Base-by-base conservation (phyloP, 2,797 vertebrate species). In the Masticophis lateralis region DNA sequence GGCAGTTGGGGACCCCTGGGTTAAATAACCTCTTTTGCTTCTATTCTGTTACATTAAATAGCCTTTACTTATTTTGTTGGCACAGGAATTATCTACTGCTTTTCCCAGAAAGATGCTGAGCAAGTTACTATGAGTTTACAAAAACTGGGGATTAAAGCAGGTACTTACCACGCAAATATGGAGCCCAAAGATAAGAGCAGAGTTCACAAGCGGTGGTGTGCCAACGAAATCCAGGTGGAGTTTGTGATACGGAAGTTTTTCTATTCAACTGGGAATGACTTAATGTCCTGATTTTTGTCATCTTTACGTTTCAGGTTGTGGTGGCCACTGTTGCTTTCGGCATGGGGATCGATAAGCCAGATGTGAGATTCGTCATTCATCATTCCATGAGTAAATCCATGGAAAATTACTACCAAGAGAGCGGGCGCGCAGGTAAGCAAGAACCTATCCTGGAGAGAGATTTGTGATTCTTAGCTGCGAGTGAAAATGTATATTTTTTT, bases 331-430 rank as follows among this genome's bases (percentile, higher is more conserved):
- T 99, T 94, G 99, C 99, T 0, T 99, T 99, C 95, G 99, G 99
- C 20, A 99, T 99, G 99, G 99, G 99, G 93, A 99, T 99, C 57
- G 99, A 99, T 97, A 99, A 99, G 89, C 97, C 98, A 2, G 98
- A 99, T 14, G 99, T 99, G 90, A 97, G 99, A 89, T 99, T 99
- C 94, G 98, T 99, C 63, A 99, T 99, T 95, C 99, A 99, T 95
- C 99, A 99, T 97, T 99, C 99, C 92, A 98, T 99, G 97, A 99
- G 99, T 97, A 99, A 99, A 96, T 99, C 99, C 79, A 98, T 99
- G 88, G 99, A 99, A 97, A 99, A 99, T 97, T 99, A 99, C 94
- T 99, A 99, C 97, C 99, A 99, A 88, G 99, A 99, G 97, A 99
- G 99, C 51, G 99, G 99, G 0, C 98, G 99, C 4, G 99, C 99